Base-by-base conservation (phyloP, 2,797 vertebrate species). In the Ptychadena robeensis region DNA sequence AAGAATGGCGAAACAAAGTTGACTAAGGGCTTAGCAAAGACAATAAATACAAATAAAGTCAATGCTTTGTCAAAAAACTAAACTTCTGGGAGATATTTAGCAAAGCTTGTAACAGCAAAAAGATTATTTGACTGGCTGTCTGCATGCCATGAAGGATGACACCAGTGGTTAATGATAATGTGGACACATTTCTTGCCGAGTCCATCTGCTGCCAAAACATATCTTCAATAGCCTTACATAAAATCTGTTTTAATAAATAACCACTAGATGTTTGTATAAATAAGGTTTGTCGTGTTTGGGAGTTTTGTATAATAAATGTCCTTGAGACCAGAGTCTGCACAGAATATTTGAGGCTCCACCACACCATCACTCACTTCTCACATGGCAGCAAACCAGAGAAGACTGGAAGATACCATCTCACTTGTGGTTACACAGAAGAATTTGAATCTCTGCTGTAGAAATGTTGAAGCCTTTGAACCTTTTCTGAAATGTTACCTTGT, bases 201-300 rank as follows among this genome's bases (percentile, higher is more conserved):
- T 89, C 87, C 81, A 86, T 81, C 85, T 87, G 87, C 86, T 93
- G 91, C 91, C 92, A 93, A 92, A 82, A 91, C 90, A 92, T 90
- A 93, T 88, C 87, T 91, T 87, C 90, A 91, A 90, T 89, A 93
- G 88, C 90, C 90, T 88, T 89, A 90, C 88, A 90, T 90, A 91
- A 91, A 92, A 90, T 92, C 93, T 91, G 92, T 89, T 92, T 94
- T 92, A 91, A 94, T 93, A 94, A 93, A 93, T 93, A 92, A 90
- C 91, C 89, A 89, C 89, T 90, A 92, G 93, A 92, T 72, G 69
- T 87, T 88, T 91, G 87, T 89, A 89, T 87, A 94, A 93, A 93
- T 89, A 94, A 87, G 88, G 87, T 88, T 87, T 89, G 91, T 90
- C 91, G 91, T 90, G 88, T 87, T 88, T 86, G 90, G 88, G 87